Conservation (phyloP, 2,888 invertebrate genomes). For the Drosophila ezoana region DNA sequence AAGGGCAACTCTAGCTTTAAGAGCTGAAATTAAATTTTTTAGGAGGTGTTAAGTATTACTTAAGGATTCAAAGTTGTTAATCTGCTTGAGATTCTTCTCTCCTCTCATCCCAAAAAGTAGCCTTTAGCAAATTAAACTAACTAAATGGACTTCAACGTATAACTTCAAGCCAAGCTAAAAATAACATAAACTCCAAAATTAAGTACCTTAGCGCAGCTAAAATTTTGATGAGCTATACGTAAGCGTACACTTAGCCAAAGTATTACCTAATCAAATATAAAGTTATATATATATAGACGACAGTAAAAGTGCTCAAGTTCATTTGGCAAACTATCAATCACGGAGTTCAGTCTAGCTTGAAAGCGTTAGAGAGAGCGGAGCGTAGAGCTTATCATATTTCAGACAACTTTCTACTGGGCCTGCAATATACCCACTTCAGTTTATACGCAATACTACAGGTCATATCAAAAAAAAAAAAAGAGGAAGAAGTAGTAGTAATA, state of each 20-base stretch:
- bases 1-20: too few species aligned
- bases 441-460: conserved; percentile 4
- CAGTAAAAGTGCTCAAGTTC: conserved; percentile 5
- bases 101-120: neutral
- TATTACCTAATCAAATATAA: conserved; percentile 9
- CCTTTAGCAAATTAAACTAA: neutral
- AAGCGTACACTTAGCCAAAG: neutral
- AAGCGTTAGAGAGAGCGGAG: neutral
- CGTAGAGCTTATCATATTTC: conserved; percentile 12
- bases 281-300: neutral
- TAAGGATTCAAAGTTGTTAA: too few species aligned
- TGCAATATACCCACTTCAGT: conserved; percentile 32
- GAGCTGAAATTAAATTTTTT: too few species aligned
- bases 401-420: conserved; percentile 14
- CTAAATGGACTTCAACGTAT: neutral
- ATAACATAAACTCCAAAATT: neutral
- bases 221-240: neutral
- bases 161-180: neutral
- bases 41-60: too few species aligned
- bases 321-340: conserved; percentile 10
- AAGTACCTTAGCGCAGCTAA: neutral
- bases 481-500: conserved; percentile 39
- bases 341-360: conserved; percentile 22
- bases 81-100: neutral
- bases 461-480: conserved; percentile 13